These are phyloP conservation scores for Onychomys arenicola DNA, from an alignment of 2,797 vertebrate genomes.

Conservation along the genomic window DNA sequence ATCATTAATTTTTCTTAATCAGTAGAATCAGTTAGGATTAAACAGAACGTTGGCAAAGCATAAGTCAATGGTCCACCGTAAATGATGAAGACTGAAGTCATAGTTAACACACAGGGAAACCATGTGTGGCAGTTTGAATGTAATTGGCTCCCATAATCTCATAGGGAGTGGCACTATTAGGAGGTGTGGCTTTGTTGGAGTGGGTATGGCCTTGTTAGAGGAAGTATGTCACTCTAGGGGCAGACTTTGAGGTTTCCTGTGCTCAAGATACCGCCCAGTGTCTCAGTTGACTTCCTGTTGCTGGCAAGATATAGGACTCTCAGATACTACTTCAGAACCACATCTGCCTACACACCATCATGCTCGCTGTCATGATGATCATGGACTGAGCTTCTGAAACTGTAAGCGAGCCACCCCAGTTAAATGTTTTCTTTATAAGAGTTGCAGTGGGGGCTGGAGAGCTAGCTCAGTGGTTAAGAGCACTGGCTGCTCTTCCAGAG, in stretches of 20 bases:
- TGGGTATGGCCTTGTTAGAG: not conserved
- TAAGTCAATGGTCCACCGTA: not conserved
- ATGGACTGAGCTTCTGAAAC: not conserved
- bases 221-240: not conserved
- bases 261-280: not conserved
- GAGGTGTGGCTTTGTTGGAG: not conserved
- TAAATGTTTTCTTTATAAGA: not conserved
- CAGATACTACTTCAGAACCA: not conserved
- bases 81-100: not conserved
- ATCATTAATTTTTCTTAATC: constrained; percentile 62
- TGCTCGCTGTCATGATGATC: not conserved
- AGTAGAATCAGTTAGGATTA: constrained; percentile 24
- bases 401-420: not conserved
- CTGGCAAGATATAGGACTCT: not conserved
- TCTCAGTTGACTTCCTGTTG: not conserved
- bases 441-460: no score
- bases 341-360: not conserved
- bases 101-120: not conserved
- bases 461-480: no score
- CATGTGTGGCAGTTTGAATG: not conserved
- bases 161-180: not conserved
- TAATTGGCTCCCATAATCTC: not conserved
- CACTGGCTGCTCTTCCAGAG: no score
- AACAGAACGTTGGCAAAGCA: not conserved
- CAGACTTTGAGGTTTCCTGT: not conserved